Percentiles rank a stretch among this genome's conserved stretches.
phyloP scores from a whole-genome alignment of 2,797 vertebrate species.

The Mus minutoides region DNA sequence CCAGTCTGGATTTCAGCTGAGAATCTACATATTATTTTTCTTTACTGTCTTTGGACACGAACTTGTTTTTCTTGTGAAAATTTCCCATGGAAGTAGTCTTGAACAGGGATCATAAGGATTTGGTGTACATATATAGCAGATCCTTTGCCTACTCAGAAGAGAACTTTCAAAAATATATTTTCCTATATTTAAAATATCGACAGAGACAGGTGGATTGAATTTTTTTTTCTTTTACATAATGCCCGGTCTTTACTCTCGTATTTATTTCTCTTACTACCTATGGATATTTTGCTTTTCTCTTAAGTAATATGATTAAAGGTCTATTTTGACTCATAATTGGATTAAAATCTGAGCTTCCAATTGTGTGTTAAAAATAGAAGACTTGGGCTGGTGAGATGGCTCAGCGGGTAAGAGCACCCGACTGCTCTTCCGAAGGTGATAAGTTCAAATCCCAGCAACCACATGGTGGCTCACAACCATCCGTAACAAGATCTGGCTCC shows the following conservation, averaged over 20 bases:
- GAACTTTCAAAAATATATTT: neutral
- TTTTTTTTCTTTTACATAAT: neutral
- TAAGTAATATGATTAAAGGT: neutral
- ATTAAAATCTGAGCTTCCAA: neutral
- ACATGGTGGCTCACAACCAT: no score
- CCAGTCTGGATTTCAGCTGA: constrained; percentile 15
- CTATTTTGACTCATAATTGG: no score
- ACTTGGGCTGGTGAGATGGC: no score
- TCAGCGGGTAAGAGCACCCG: no score
- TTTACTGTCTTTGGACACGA: neutral
- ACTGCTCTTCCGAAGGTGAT: no score
- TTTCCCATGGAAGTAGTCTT: neutral
- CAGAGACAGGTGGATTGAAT: neutral
- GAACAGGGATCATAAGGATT: neutral
- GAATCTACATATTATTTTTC: neutral
- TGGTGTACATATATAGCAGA: neutral
- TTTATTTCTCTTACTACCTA: neutral
- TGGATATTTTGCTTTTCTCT: neutral
- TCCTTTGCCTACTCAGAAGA: neutral
- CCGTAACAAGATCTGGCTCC: no score
- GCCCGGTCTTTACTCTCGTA: neutral
- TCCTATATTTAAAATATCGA: neutral
- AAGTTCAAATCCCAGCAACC: no score
- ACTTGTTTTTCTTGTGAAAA: constrained; percentile 14
- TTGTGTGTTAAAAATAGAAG: neutral